phyloP scores from a whole-genome alignment of 53 echinoderm and acorn worm genomes.

The Zoroaster sp. region DNA sequence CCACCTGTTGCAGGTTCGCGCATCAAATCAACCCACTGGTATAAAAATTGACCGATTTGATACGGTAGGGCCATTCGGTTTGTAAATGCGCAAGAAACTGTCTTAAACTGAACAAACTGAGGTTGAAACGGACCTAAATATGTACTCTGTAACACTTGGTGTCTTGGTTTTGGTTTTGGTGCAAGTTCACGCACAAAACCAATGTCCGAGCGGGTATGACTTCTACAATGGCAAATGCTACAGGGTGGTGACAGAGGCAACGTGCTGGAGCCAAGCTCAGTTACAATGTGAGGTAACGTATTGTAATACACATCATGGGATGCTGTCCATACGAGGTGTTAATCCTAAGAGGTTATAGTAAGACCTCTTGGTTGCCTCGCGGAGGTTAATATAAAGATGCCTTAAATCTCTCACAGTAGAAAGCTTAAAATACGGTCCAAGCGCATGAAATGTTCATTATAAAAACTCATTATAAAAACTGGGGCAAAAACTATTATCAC shows the following conservation, averaged over 20 bases:
- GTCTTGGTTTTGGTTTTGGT: neutral
- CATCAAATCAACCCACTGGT: neutral
- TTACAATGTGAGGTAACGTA: slow-evolving; percentile 15
- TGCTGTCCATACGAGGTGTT: too few species aligned
- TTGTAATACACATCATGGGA: too few species aligned
- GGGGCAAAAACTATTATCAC: too few species aligned
- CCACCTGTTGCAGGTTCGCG: neutral
- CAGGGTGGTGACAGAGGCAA: neutral
- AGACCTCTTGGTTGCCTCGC: too few species aligned
- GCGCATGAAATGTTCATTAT: too few species aligned
- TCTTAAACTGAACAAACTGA: neutral
- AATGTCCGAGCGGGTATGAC: neutral
- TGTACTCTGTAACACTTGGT: neutral
- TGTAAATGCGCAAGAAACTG: neutral
- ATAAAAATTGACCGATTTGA: neutral
- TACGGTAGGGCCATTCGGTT: neutral
- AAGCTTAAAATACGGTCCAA: too few species aligned
- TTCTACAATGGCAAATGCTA: neutral
- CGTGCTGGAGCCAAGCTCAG: neutral
- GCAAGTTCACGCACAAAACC: neutral
- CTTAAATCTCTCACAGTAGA: too few species aligned
- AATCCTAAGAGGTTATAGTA: too few species aligned
- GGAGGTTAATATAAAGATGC: too few species aligned
- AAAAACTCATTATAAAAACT: too few species aligned
- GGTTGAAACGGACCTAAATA: neutral